These are phyloP conservation scores for Oenanthe oenanthe DNA, from an alignment of 2,113 vertebrate genomes.

Conservation along the genomic window DNA sequence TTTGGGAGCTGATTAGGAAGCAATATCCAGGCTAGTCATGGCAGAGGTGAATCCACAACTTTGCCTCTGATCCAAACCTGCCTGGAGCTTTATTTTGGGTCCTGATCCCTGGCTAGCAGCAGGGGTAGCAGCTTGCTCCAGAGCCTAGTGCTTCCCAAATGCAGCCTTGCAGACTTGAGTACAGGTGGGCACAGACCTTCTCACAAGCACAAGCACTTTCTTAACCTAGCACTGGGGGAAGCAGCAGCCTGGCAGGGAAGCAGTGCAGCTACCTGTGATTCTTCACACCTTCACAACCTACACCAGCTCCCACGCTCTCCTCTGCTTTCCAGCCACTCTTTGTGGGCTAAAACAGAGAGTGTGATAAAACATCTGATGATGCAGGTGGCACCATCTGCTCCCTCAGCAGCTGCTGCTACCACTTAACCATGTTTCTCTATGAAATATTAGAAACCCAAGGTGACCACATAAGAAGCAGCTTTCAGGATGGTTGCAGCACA, in stretches of 20 bases:
- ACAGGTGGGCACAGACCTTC: neutral
- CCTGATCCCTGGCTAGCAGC: neutral
- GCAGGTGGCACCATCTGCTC: constrained; percentile 70
- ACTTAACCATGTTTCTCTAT: neutral
- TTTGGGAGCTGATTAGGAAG: neutral
- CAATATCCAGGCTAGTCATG: neutral
- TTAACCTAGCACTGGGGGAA: neutral
- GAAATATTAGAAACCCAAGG: constrained; percentile 4
- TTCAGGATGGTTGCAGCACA: neutral
- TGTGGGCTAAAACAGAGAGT: constrained; percentile 31
- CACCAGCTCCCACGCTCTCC: constrained; percentile 32
- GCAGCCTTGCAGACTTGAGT: neutral
- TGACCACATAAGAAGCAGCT: neutral
- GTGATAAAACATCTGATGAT: constrained; percentile 68
- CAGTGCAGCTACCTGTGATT: constrained; percentile 24
- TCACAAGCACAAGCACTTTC: neutral
- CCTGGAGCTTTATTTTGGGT: neutral
- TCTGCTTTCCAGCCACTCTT: constrained; percentile 10
- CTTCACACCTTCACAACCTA: constrained; percentile 48
- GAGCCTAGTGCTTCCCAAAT: neutral
- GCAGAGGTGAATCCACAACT: neutral
- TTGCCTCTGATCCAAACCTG: neutral
- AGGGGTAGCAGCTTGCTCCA: neutral
- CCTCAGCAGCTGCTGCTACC: constrained; percentile 44
- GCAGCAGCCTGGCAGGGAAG: constrained; percentile 22